Conservation (phyloP, 2,888 invertebrate species). For the Drosophila bunnanda region DNA sequence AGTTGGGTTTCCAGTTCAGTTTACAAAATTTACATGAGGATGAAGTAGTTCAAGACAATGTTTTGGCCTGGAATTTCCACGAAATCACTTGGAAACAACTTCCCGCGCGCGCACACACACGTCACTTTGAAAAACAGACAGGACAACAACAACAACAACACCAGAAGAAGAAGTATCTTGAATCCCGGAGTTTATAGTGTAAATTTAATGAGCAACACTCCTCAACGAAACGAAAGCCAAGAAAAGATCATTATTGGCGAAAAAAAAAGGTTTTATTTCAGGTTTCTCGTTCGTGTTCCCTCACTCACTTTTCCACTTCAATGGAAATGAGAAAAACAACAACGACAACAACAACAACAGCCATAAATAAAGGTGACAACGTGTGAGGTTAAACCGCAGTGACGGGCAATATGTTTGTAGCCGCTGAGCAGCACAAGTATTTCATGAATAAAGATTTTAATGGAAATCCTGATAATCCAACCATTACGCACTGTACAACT, state of each 20-base stretch:
- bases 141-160: neutral
- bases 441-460: constrained; percentile 35
- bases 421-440: constrained; percentile 11
- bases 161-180: neutral
- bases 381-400: constrained; percentile 27
- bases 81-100: constrained; percentile 51
- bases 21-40: constrained; percentile 51
- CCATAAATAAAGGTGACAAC: constrained; percentile 26
- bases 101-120: constrained; percentile 20
- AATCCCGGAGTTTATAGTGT: constrained; percentile 23
- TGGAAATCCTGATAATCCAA: constrained; percentile 4
- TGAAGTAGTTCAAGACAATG: constrained; percentile 42
- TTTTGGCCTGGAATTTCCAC: constrained; percentile 38
- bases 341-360: constrained; percentile 27
- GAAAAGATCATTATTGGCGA: constrained; percentile 23
- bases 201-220: constrained; percentile 25
- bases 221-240: constrained; percentile 9
- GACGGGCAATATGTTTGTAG: constrained; percentile 25
- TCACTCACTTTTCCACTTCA: constrained; percentile 41
- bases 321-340: constrained; percentile 51
- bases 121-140: constrained; percentile 20
- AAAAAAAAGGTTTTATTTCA: constrained; percentile 32
- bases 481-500: too few species aligned
- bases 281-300: constrained; percentile 10
- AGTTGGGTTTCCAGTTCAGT: constrained; percentile 26